Base-by-base conservation (phyloP, 1,140 invertebrate genomes). In the Drosophila oshimai region DNA sequence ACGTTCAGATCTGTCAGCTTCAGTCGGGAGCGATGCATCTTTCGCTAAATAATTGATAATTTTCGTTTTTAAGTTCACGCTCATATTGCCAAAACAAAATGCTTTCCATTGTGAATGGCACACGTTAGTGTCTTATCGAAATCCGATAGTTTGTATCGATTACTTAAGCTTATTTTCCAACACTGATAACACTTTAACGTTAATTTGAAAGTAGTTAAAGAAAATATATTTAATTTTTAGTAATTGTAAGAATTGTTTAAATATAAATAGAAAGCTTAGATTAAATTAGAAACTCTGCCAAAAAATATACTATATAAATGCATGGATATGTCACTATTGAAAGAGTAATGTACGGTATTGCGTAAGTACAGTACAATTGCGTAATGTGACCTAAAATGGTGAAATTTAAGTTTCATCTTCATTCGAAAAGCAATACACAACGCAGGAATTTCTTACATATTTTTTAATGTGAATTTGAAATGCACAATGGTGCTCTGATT, bases 1-100 rank as follows among this genome's bases (percentile, higher is more conserved):
- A 79, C 17, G 47, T 78, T 84, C 4, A 90, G 61, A 42, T 90
- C 88, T 2, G 50, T 86, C 5, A 88, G 50, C 44, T 57, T 69
- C 46, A 89, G 51, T 5, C 9, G 55, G 37, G 47, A 28, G 6
- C 13, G 15, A 2, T 12, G n/a, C 39, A 46, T 29, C 7, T 58
- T 60, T 41, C n/a, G 7, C 7, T 10, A 3, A 6, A n/a, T 9
- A 6, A 46, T 46, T 20, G 0, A 42, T 1, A 26, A 10, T 20
- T 18, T 53, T 6, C 2, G 4, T 17, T 12, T 44, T 36, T 24
- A 3, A 2, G 12, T 2, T 9, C 6, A 13, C 15, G 33, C 18
- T 20, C 17, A 31, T 47, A 6, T 13, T 17, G 42, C n/a, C 4
- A 29, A 29, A 29, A 4, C 28, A 29, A 29, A 29, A 12, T 10